Evolutionary conservation across 2,113 vertebrate genomes (phyloP), one percentile per base, ranked within the genome.

Genomic region (Oceanites oceanicus): DNA sequence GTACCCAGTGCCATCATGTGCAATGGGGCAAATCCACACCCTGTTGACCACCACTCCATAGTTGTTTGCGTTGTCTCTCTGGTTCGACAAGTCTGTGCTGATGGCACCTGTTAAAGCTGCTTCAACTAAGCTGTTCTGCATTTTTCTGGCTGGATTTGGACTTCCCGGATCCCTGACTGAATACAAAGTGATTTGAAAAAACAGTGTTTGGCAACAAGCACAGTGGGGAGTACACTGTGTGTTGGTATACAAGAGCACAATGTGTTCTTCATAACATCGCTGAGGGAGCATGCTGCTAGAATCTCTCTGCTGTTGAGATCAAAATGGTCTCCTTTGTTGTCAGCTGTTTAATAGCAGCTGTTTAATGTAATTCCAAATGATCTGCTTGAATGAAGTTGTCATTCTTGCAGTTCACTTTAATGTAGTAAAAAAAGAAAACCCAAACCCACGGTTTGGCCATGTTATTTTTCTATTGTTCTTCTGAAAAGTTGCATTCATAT

Each of bases 191-290:
- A 97, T 98, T 96, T 97, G 95, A 97, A 96, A 97, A 95, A 91
- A 88, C 84, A 7, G 94, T 98, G 98, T 98, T 98, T 98, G 98
- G 98, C 97, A 98, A 98, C 98, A 98, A 98, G 96, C 98, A 89
- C 94, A 90, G 90, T 78, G 70, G 97, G 98, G 98, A 97, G 97
- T 53, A 67, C 85, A 79, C 94, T 94, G 97, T 93, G 96, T 97
- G 97, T 97, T 97, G 95, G 96, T 98, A 98, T 96, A 97, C 96
- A 95, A 96, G 97, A 96, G 90, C 86, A 96, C 97, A 96, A 85
- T 96, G 97, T 97, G 97, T 96, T 98, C 95, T 96, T 95, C 97
- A 92, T 85, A 96, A 94, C 97, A 94, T 96, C 66, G 81, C 88
- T 95, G 84, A 85, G 94, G 92, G 92, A 94, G 97, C 68, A n/a